Conservation (phyloP, 2,888 invertebrate genomes). For the Coelinius sp. region DNA sequence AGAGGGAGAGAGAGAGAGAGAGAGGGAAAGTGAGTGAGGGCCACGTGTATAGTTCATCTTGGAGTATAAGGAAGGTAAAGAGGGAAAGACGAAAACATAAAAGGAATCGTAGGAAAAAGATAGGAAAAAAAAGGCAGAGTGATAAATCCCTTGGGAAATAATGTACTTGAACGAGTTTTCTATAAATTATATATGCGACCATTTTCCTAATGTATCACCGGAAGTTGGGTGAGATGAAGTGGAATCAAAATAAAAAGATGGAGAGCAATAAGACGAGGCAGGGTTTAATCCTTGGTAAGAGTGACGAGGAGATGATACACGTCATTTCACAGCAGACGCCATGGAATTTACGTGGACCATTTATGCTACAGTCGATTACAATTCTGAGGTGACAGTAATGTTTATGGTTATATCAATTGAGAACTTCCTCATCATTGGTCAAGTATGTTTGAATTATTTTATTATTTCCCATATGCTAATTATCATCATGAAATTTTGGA, state of each 20-base stretch:
- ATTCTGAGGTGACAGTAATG: slow-evolving; percentile 20
- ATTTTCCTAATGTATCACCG: slow-evolving; percentile 11
- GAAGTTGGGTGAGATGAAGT: slow-evolving; percentile 32
- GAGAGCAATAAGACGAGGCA: slow-evolving; percentile 36
- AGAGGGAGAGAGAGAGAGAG: slow-evolving; percentile 7
- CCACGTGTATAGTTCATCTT: not conserved
- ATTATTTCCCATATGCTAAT: not conserved
- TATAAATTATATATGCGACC: slow-evolving; percentile 20
- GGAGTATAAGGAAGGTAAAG: slow-evolving; percentile 17
- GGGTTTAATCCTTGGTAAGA: slow-evolving; percentile 32
- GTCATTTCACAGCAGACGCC: slow-evolving; percentile 52
- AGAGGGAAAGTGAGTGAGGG: slow-evolving; percentile 42
- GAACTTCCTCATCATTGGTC: slow-evolving; percentile 3
- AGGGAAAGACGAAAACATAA: not conserved
- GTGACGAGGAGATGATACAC: slow-evolving; percentile 46
- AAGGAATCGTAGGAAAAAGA: not conserved
- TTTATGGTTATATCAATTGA: slow-evolving; percentile 5
- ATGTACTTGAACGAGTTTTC: not conserved
- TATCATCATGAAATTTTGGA: not conserved
- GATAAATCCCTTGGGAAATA: slow-evolving; percentile 44
- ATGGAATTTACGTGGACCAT: slow-evolving; percentile 63
- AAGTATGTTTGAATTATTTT: not conserved
- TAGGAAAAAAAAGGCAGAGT: not conserved
- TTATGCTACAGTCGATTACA: slow-evolving; percentile 14
- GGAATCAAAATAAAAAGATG: slow-evolving; percentile 44